Evolutionary conservation across 2,888 invertebrate species (phyloP).

Genomic region (Chesias legatella): DNA sequence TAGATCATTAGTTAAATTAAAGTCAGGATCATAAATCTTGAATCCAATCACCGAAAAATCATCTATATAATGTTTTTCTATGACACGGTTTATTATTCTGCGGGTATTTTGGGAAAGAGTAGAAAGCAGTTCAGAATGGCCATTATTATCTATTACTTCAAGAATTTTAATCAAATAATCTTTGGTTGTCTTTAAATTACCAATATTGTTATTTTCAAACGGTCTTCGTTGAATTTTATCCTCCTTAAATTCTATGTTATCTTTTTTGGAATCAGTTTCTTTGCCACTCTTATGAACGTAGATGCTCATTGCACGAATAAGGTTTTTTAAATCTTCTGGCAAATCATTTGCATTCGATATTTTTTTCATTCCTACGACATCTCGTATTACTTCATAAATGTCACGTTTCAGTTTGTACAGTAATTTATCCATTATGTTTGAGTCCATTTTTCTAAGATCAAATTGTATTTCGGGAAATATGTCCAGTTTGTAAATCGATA

Average conservation of each 20-base stretch:
- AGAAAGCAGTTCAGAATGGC: slow-evolving; percentile 33
- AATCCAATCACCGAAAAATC: slow-evolving; percentile 30
- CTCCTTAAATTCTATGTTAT: slow-evolving; percentile 10
- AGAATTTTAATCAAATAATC: slow-evolving; percentile 41
- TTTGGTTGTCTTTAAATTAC: slow-evolving; percentile 21
- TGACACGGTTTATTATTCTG: slow-evolving; percentile 45
- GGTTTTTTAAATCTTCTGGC: slow-evolving; percentile 40
- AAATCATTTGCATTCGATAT: slow-evolving; percentile 28
- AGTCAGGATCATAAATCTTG: slow-evolving; percentile 34
- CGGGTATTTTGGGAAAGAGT: slow-evolving; percentile 36
- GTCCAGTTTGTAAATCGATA: slow-evolving; percentile 42
- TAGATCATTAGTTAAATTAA: slow-evolving; percentile 45
- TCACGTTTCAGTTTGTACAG: slow-evolving; percentile 51
- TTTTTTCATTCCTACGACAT: slow-evolving; percentile 44
- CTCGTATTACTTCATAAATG: slow-evolving; percentile 49
- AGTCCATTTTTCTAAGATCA: slow-evolving; percentile 31
- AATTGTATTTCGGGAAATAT: slow-evolving; percentile 32
- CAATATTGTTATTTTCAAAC: not conserved
- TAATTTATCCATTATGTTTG: slow-evolving; percentile 34
- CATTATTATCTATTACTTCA: slow-evolving; percentile 39
- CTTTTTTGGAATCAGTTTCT: slow-evolving; percentile 15
- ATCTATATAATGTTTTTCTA: slow-evolving; percentile 38
- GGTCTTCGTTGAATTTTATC: slow-evolving; percentile 7
- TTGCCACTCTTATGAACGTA: slow-evolving; percentile 41
- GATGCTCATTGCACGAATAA: slow-evolving; percentile 45